phyloP scores from a whole-genome alignment of 2,797 vertebrate species.

The Tauraco hartlaubi region DNA sequence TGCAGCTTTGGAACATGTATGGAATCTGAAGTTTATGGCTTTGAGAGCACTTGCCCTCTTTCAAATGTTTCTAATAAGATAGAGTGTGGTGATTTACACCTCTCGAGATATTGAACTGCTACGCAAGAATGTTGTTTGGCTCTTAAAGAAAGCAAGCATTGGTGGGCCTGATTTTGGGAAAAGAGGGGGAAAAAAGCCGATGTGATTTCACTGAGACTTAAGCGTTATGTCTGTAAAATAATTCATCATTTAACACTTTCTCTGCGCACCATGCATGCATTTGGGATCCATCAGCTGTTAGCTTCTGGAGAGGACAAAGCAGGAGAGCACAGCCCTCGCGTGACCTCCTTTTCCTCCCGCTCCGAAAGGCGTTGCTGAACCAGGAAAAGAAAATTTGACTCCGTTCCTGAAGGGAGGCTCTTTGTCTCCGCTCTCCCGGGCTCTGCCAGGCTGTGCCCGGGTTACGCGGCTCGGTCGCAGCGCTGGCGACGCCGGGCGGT shows the following conservation, averaged over 20 bases:
- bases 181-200: not conserved
- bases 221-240: slow-evolving; percentile 30
- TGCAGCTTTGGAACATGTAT: slow-evolving; percentile 66
- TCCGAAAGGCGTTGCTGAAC: not conserved
- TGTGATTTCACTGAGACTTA: slow-evolving; percentile 64
- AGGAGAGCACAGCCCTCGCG: not conserved
- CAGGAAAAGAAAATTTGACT: not conserved
- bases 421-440: not conserved
- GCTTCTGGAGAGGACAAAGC: slow-evolving; percentile 24
- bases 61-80: slow-evolving; percentile 80
- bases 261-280: not conserved
- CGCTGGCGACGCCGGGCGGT: not conserved
- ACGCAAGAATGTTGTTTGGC: slow-evolving; percentile 76
- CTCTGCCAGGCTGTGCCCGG: not conserved
- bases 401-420: not conserved
- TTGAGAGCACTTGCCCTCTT: slow-evolving; percentile 70
- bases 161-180: slow-evolving; percentile 56
- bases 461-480: accelerated
- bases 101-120: slow-evolving; percentile 71
- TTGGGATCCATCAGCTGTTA: slow-evolving; percentile 33
- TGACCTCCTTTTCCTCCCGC: not conserved
- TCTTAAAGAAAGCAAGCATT: slow-evolving; percentile 56
- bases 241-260: slow-evolving; percentile 58
- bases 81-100: slow-evolving; percentile 75
- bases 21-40: slow-evolving; percentile 74